Base-by-base conservation (phyloP, 2,888 invertebrate species). In the Agrochola lychnidis region DNA sequence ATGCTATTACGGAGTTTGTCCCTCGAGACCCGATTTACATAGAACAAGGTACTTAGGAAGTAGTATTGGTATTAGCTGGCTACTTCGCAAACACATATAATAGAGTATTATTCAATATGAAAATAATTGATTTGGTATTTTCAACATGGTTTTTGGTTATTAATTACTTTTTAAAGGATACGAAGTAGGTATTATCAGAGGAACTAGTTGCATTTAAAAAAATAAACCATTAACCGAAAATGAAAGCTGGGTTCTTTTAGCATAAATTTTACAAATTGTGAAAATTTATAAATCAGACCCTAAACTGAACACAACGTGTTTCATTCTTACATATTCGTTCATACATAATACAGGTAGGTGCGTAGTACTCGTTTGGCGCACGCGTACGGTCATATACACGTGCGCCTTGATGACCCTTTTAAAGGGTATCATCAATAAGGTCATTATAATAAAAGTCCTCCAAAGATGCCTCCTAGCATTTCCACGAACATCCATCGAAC, bases 11-110 rank as follows among this genome's bases (percentile, higher is more conserved):
- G 25, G 40, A 73, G 70, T 73, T 77, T 51, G 76, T 87, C 82
- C 70, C 79, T 36, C 4, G 80, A 80, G 73, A n/a, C 61, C 70
- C 22, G 48, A 90, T 90, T 90, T 82, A 83, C 88, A 90, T 87
- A 89, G 75, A 63, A 87, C 79, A 80, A 68, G 74, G 71, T 66
- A 79, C 78, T 82, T 78, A 81, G 67, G 12, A 82, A 73, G 62
- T 76, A 70, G 30, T 78, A 70, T 70, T 71, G 14, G 61, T 76
- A 73, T 73, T 67, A 70, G 57, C 12, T 73, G 69, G 68, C 61
- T 73, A 57, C 16, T 75, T 81, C n/a, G 19, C 30, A 40, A 63
- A 61, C 30, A 48, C n/a, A 16, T 62, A n/a, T 36, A 63, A 59
- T 71, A 45, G n/a, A 70, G 12, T 30, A 53, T 62, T 48, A 48